Percentiles rank a stretch among this genome's conserved stretches.
Evolutionary conservation across 2,888 invertebrate species (phyloP).

Genomic region (Oeneis ivallda): DNA sequence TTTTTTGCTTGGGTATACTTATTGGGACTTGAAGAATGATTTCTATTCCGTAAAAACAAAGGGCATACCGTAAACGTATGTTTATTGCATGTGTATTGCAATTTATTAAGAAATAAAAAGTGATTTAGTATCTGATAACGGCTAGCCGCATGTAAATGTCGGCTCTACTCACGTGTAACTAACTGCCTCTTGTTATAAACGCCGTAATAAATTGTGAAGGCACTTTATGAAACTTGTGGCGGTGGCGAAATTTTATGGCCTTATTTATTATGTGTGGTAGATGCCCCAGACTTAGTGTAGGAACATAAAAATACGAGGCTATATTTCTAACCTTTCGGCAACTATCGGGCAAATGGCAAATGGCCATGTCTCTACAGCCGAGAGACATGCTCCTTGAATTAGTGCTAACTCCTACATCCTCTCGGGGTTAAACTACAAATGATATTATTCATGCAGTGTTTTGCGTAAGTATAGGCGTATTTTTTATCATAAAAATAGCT

Average conservation of each 20-base stretch:
- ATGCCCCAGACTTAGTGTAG: background rate
- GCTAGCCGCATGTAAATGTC: constrained; percentile 24
- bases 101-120: constrained; percentile 26
- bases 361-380: no score
- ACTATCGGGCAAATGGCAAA: no score
- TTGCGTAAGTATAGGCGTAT: background rate
- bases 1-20: no score
- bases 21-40: no score
- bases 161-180: constrained; percentile 25
- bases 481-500: no score
- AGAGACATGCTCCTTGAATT: no score
- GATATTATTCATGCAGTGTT: no score
- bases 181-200: constrained; percentile 26
- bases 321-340: no score
- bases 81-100: constrained; percentile 12
- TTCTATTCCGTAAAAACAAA: no score
- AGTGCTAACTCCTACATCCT: no score
- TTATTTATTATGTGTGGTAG: constrained; percentile 14
- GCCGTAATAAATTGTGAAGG: constrained; percentile 19
- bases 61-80: background rate
- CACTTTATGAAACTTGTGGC: constrained; percentile 24
- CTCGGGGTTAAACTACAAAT: no score
- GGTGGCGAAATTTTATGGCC: constrained; percentile 19
- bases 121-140: constrained; percentile 27
- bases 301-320: background rate